Evolutionary conservation across 2,797 vertebrate genomes (phyloP).

Genomic region (Phaenicophaeus curvirostris): DNA sequence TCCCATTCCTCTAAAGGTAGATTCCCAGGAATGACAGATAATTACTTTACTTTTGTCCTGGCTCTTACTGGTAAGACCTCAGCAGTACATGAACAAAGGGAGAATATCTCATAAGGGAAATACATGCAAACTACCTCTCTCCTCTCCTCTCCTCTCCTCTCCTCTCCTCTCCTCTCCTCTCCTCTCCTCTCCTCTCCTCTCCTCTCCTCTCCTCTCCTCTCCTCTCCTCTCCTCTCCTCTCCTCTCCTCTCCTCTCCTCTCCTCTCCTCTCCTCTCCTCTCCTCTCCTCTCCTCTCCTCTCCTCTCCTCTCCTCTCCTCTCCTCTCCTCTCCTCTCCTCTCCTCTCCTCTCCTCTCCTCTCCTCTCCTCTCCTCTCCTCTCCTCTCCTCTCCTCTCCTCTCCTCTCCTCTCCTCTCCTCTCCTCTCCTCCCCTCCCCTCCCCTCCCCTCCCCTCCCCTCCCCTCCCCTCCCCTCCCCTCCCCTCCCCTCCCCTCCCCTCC

Average conservation of each 20-base stretch:
- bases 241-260: not conserved
- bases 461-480: not conserved
- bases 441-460: not conserved
- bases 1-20: not conserved
- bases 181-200: not conserved
- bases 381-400: not conserved
- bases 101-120: not conserved
- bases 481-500: not conserved
- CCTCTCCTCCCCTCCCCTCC: too few relatives aligned
- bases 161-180: not conserved
- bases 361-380: not conserved
- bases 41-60: not conserved
- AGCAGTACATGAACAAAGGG: not conserved
- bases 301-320: not conserved
- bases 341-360: not conserved
- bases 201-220: not conserved
- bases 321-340: not conserved
- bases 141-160: not conserved
- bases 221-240: not conserved
- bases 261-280: not conserved
- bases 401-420: not conserved
- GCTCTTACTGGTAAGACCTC: not conserved
- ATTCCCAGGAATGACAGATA: not conserved
- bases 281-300: not conserved
- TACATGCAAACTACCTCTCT: not conserved